These are phyloP conservation scores for Harpagifer antarcticus DNA, from an alignment of 2,797 vertebrate species.

Conservation along the genomic window DNA sequence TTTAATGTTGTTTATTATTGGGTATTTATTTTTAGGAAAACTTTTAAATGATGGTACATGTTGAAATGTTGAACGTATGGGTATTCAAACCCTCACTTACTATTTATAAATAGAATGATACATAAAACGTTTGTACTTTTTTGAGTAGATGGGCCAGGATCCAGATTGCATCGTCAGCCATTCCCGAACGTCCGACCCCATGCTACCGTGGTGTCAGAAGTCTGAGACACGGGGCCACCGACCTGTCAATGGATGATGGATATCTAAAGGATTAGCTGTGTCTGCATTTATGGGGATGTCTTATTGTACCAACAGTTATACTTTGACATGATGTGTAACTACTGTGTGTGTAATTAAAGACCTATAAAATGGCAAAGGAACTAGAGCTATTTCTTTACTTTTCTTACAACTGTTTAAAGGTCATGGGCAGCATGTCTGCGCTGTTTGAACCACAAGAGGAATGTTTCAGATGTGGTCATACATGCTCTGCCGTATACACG, in stretches of 20 bases:
- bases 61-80: no score
- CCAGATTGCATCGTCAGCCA: neutral
- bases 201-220: neutral
- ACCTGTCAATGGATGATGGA: slow-evolving; percentile 16
- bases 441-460: slow-evolving; percentile 24
- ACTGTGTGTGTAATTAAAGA: neutral
- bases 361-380: neutral
- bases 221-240: slow-evolving; percentile 19
- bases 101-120: no score
- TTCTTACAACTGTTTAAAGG: slow-evolving; percentile 35
- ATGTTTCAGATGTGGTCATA: slow-evolving; percentile 29
- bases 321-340: neutral
- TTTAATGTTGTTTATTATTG: no score
- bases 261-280: slow-evolving; percentile 16
- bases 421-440: slow-evolving; percentile 20
- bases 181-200: slow-evolving; percentile 16
- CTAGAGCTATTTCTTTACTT: slow-evolving; percentile 38
- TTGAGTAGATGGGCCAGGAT: neutral
- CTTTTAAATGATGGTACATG: no score
- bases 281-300: neutral
- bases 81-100: no score
- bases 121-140: neutral
- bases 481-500: neutral
- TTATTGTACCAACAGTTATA: neutral
- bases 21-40: no score